Evolutionary conservation across 2,797 vertebrate species (phyloP).

Genomic region (Choloepus didactylus): DNA sequence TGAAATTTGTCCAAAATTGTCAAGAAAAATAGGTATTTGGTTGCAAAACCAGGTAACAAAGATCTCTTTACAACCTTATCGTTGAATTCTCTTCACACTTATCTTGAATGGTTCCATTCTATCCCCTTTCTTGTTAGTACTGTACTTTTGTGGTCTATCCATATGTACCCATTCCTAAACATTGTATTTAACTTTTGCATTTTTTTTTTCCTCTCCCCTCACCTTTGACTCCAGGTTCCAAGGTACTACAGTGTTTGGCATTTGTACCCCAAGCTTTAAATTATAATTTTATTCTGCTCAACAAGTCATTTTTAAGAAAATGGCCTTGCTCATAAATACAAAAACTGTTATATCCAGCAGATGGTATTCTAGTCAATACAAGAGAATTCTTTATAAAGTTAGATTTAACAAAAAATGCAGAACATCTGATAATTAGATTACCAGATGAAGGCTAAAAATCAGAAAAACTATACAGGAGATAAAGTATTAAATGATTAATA

Average conservation of each 20-base stretch:
- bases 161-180: neutral
- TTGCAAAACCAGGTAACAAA: neutral
- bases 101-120: neutral
- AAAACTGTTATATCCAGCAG: conserved; percentile 53
- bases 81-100: neutral
- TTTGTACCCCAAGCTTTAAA: conserved; percentile 58
- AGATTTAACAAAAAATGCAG: conserved; percentile 60
- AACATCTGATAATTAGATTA: conserved; percentile 55
- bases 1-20: neutral
- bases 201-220: neutral
- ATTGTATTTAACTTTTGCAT: neutral
- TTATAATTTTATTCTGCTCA: conserved; percentile 37
- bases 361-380: conserved; percentile 49
- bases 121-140: neutral
- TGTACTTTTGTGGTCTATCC: neutral
- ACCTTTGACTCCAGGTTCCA: neutral
- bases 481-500: conserved; percentile 37
- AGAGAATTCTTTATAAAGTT: conserved; percentile 68
- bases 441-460: conserved; percentile 55
- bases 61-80: neutral
- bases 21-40: neutral
- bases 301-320: conserved; percentile 58
- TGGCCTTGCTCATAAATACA: conserved; percentile 63
- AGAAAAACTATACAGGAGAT: conserved; percentile 66
- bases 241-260: neutral